phyloP scores from a whole-genome alignment of 2,888 invertebrate genomes.

The Dynastes grantii region DNA sequence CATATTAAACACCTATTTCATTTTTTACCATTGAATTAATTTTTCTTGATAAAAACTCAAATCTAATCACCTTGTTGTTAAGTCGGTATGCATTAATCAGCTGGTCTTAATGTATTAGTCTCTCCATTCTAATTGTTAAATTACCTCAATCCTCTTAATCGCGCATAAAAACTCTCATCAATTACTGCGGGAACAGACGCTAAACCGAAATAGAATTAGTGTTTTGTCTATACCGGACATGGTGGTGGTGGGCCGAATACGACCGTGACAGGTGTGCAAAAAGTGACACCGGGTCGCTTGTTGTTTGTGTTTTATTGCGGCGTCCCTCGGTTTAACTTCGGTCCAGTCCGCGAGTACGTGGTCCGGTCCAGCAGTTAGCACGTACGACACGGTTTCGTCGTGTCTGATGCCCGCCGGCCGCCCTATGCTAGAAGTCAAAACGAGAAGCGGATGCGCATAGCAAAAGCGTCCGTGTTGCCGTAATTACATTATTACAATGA shows the following conservation, averaged over 20 bases:
- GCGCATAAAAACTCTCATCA: neutral
- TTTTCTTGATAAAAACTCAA: neutral
- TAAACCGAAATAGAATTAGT: slow-evolving; percentile 52
- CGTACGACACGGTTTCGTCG: neutral
- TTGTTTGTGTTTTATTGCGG: slow-evolving; percentile 8
- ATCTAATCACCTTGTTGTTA: neutral
- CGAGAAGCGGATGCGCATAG: neutral
- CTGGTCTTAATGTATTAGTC: neutral
- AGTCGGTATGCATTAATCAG: neutral
- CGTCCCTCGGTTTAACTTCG: neutral
- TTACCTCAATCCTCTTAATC: neutral
- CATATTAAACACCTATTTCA: too few relatives aligned
- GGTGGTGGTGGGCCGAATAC: slow-evolving; percentile 19
- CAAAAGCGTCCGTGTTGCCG: slow-evolving; percentile 20
- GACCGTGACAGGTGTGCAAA: slow-evolving; percentile 33
- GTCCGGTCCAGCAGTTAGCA: neutral
- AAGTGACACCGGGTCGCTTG: slow-evolving; percentile 9
- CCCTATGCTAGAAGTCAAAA: neutral
- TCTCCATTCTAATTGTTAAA: neutral
- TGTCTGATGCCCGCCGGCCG: neutral
- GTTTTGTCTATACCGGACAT: slow-evolving; percentile 52
- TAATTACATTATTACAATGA: slow-evolving; percentile 48
- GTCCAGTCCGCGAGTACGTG: neutral
- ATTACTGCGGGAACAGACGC: slow-evolving; percentile 19
- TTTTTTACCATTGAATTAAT: too few relatives aligned